Base-by-base conservation (phyloP, 1,140 invertebrate genomes). In the Musca domestica region DNA sequence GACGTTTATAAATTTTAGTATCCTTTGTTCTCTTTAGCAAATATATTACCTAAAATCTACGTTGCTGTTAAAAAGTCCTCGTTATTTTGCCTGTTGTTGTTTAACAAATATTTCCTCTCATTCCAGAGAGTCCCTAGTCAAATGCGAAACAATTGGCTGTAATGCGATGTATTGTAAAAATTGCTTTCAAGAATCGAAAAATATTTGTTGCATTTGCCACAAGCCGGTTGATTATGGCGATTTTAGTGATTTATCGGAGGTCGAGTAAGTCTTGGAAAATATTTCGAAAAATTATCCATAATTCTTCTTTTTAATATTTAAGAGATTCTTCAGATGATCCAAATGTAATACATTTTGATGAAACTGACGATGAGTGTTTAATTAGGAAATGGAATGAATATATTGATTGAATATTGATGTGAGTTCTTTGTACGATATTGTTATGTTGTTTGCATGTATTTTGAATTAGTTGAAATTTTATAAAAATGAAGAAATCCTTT, bases 221-320 rank as follows among this genome's bases (percentile, higher is more conserved):
- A 85, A 86, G 0, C 90, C 90, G 0, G 81, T 88, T 1, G 89
- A 93, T 17, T 93, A 93, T 73, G 90, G 89, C 7, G 90, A 91
- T 72, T 70, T 87, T 0, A 90, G 88, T 19, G 91, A 92, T 67
- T 77, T 91, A 1, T 92, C 90, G 69, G 88, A 94, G 73, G 91
- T 93, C 80, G 86, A 76, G 90, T 91, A 68, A 68, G 70, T n/a
- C n/a, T 73, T 58, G 25, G 4, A n/a, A n/a, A 17, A 48, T 56
- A 46, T 0, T 12, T 6, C 49, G 46, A 9, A 6, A 0, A 19
- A 9, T 1, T 41, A 58, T 30, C 6, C 9, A 9, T 58, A 58
- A 5, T 56, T 49, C 22, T 7, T 15, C 15, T 48, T 30, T 48
- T 47, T 56, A 22, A 30, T 46, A 9, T 15, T 66, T 12, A 25